Evolutionary conservation across 2,888 invertebrate genomes (phyloP).

Genomic region (Athripsodes cinereus): DNA sequence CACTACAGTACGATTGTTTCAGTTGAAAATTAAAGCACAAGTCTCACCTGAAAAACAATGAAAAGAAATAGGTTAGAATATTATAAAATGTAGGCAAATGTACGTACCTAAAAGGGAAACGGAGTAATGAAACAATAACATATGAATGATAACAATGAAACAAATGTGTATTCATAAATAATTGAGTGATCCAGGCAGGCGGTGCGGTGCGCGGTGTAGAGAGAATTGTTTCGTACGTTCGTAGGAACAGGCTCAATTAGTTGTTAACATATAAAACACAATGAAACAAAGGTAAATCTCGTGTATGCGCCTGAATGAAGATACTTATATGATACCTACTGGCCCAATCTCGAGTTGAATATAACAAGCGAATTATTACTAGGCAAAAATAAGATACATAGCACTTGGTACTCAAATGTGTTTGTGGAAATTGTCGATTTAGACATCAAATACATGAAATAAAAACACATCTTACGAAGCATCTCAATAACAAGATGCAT

Average conservation of each 20-base stretch:
- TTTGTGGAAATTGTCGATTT: too few relatives aligned
- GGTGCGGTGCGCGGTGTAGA: not conserved
- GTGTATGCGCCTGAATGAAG: too few relatives aligned
- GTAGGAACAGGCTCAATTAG: not conserved
- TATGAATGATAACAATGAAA: not conserved
- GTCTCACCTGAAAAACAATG: not conserved
- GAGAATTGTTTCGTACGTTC: not conserved
- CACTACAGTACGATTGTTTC: too few relatives aligned
- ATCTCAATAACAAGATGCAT: too few relatives aligned
- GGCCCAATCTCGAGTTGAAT: too few relatives aligned
- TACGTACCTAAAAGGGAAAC: not conserved
- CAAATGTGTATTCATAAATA: conserved; percentile 2
- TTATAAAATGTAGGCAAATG: not conserved
- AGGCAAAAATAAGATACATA: too few relatives aligned
- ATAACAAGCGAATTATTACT: too few relatives aligned
- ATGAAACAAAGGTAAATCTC: not conserved
- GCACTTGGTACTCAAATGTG: too few relatives aligned
- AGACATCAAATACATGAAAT: too few relatives aligned
- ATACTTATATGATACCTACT: too few relatives aligned
- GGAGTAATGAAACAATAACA: conserved; percentile 1
- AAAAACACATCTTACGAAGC: too few relatives aligned
- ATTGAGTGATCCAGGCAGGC: not conserved
- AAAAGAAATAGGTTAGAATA: not conserved
- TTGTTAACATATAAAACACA: not conserved
- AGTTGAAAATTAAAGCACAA: too few relatives aligned